Percentiles rank a stretch among this genome's conserved stretches.
Conservation (phyloP, 2,797 vertebrate genomes). For the Sebastiscus albofasciatus region DNA sequence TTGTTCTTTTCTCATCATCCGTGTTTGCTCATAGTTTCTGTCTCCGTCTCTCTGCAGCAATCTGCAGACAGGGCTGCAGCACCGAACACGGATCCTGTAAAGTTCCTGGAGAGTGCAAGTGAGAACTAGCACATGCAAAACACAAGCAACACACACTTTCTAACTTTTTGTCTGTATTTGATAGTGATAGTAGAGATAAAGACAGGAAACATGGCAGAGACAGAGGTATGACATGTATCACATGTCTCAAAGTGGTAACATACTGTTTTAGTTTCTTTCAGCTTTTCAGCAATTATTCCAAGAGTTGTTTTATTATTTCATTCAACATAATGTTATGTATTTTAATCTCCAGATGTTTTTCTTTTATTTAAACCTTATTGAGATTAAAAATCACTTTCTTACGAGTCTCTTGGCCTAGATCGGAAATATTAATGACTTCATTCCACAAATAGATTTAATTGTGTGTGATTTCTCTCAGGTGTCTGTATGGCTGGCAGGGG, state of each 20-base stretch:
- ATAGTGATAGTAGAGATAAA: neutral
- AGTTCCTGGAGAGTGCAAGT: conserved; percentile 62
- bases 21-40: neutral
- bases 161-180: neutral
- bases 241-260: neutral
- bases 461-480: conserved; percentile 78
- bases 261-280: neutral
- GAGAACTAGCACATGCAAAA: neutral
- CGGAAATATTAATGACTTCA: neutral
- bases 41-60: conserved; percentile 7
- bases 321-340: neutral
- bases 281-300: neutral
- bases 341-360: neutral
- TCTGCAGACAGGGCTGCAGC: conserved; percentile 58
- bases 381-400: neutral
- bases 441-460: neutral
- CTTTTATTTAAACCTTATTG: neutral
- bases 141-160: neutral
- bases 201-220: neutral
- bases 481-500: conserved; percentile 95
- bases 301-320: neutral
- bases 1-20: neutral
- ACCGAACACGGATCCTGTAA: conserved; percentile 50
- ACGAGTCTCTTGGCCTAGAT: neutral
- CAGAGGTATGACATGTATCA: neutral